Base-by-base conservation (phyloP, 2,797 vertebrate species). In the Australoheros facetus region DNA sequence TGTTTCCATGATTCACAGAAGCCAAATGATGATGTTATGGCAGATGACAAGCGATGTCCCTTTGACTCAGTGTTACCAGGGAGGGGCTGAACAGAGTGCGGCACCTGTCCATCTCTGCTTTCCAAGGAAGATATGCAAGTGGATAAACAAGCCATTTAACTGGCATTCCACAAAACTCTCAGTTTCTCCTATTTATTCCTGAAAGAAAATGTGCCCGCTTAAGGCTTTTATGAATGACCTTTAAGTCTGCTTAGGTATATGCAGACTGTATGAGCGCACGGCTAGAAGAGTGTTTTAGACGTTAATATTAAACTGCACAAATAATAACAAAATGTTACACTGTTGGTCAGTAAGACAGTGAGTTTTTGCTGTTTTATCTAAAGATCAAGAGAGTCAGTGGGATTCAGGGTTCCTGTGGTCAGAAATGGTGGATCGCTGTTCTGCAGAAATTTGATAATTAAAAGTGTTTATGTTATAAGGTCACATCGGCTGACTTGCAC, bases 51-150 rank as follows among this genome's bases (percentile, higher is more conserved):
- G 73, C 11, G 3, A 37, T 9, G 82, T 86, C 81, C 54, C 60
- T 79, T 55, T 83, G 75, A 78, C 55, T 88, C 79, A 80, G 37
- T 30, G 78, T 75, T 55, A 64, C 69, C 39, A 2, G 71, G 72
- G 73, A 16, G 1, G 19, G 34, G 34, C 45, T 45, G 54, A 71
- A 78, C 76, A 48, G 73, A 71, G 58, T 8, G 12, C 64, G 79
- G 79, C 89, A 84, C 81, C 76, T 83, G 85, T 81, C 81, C 75
- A 71, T 79, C 79, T 75, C 75, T 23, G 78, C 71, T 74, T 76
- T 75, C 77, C 23, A 6, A 71, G 48, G 73, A 54, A 75, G 39
- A 60, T 45, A 34, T 17, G 32, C 4, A 64, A 57, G 34, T 72
- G 51, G 58, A 75, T 39, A 75, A 71, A 78, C 60, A 37, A 59